phyloP scores from a whole-genome alignment of 2,797 vertebrate species.

The Spondyliosoma cantharus region DNA sequence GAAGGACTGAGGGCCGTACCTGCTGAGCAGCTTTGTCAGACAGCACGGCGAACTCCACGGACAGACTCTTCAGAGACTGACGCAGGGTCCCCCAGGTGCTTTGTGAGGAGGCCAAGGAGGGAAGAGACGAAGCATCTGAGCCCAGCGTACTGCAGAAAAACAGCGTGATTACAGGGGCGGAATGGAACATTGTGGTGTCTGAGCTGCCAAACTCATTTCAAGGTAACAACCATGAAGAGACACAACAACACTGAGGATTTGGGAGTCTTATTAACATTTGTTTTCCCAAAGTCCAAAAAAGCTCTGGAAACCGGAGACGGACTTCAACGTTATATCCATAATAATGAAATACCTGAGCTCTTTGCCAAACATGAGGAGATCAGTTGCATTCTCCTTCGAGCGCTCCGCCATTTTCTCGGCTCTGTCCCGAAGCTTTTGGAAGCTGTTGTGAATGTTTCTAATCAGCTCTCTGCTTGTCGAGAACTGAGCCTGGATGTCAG shows the following conservation, averaged over 20 bases:
- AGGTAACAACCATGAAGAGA: constrained; percentile 41
- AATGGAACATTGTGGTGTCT: constrained; percentile 22
- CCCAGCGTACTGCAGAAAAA: constrained; percentile 87
- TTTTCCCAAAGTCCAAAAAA: constrained; percentile 19
- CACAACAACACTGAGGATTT: constrained; percentile 23
- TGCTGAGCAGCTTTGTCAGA: constrained; percentile 96
- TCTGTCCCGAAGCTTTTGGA: constrained; percentile 93
- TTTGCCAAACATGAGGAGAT: constrained; percentile 94
- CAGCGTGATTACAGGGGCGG: constrained; percentile 30
- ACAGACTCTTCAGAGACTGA: constrained; percentile 93
- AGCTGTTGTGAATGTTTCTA: constrained; percentile 94
- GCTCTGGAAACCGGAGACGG: constrained; percentile 7
- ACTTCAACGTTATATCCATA: constrained; percentile 26
- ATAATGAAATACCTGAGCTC: constrained; percentile 90
- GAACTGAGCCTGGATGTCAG: constrained; percentile 94
- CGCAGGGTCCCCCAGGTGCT: constrained; percentile 92
- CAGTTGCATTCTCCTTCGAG: constrained; percentile 93
- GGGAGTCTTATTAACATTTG: constrained; percentile 42
- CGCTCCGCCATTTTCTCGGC: constrained; percentile 92
- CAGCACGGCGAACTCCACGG: constrained; percentile 92
- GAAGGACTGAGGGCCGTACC: constrained; percentile 79
- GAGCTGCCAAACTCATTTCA: constrained; percentile 54
- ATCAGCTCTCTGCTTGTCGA: constrained; percentile 93
- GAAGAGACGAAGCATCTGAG: constrained; percentile 90
- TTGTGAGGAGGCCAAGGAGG: constrained; percentile 88